These are phyloP conservation scores for Trilocha varians DNA, from an alignment of 2,888 invertebrate genomes.

Conservation along the genomic window DNA sequence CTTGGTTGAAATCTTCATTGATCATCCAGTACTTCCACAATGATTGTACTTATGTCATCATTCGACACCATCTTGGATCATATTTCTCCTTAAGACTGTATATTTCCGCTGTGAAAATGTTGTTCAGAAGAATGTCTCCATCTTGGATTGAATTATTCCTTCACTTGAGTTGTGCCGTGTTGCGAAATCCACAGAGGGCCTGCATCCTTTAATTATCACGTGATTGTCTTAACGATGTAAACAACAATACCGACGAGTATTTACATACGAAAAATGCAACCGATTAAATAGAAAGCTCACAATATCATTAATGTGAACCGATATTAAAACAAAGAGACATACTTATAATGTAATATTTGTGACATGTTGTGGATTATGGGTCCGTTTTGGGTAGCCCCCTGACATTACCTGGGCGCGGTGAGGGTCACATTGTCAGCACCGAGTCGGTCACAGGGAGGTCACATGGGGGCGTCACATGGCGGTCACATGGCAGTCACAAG, in stretches of 20 bases:
- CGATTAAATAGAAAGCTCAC: slow-evolving; percentile 21
- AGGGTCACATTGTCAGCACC: slow-evolving; percentile 25
- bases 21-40: background rate
- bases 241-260: slow-evolving; percentile 45
- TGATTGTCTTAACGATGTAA: slow-evolving; percentile 16
- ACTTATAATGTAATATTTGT: slow-evolving; percentile 17
- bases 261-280: slow-evolving; percentile 45
- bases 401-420: slow-evolving; percentile 54
- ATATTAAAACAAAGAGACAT: slow-evolving; percentile 12
- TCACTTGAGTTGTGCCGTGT: too few species aligned
- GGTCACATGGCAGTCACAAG: slow-evolving; percentile 16
- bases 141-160: too few species aligned
- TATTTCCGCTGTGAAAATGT: too few species aligned
- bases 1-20: too few species aligned
- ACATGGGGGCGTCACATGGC: slow-evolving; percentile 21
- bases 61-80: background rate
- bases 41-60: background rate
- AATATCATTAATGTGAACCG: slow-evolving; percentile 8
- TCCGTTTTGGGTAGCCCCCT: slow-evolving; percentile 57
- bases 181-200: too few species aligned
- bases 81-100: background rate
- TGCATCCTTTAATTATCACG: too few species aligned
- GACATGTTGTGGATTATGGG: slow-evolving; percentile 51
- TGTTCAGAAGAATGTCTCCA: too few species aligned
- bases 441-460: slow-evolving; percentile 17